phyloP scores from a whole-genome alignment of 35 echinoderm and acorn worm species.

The Apostichopus parvimensis region DNA sequence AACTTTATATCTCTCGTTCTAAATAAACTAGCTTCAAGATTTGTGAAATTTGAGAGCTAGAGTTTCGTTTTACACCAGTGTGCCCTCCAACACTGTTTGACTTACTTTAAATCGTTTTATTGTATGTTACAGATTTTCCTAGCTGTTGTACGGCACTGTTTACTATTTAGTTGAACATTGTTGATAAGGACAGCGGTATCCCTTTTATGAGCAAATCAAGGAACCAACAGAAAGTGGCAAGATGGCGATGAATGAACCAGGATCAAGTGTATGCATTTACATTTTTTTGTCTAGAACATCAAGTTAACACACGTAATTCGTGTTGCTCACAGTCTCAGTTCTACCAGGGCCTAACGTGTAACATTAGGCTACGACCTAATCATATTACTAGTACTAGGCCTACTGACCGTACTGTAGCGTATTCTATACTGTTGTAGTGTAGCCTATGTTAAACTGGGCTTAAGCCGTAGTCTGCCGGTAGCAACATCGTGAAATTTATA shows the following conservation, averaged over 20 bases:
- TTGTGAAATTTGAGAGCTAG: no score
- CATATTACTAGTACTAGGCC: background rate
- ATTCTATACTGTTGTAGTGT: background rate
- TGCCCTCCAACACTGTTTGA: background rate
- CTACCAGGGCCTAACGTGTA: background rate
- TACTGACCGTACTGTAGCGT: background rate
- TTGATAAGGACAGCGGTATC: no score
- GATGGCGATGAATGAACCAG: background rate
- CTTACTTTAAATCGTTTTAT: background rate
- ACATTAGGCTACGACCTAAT: background rate
- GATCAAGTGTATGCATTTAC: background rate
- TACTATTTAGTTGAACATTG: no score
- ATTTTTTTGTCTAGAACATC: background rate
- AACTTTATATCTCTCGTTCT: no score
- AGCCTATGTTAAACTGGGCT: background rate
- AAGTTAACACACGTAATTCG: background rate
- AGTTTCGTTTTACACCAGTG: background rate
- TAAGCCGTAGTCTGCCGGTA: background rate
- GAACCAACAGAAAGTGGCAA: background rate
- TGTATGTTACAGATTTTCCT: no score
- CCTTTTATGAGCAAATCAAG: no score
- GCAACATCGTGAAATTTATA: no score
- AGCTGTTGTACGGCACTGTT: no score
- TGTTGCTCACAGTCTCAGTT: background rate
- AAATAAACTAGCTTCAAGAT: no score